A percentile compares a stretch with the other conserved stretches of the same genome.
These are phyloP conservation scores for Dasyurus viverrinus DNA, from an alignment of 2,113 vertebrate genomes.

Conservation along the genomic window DNA sequence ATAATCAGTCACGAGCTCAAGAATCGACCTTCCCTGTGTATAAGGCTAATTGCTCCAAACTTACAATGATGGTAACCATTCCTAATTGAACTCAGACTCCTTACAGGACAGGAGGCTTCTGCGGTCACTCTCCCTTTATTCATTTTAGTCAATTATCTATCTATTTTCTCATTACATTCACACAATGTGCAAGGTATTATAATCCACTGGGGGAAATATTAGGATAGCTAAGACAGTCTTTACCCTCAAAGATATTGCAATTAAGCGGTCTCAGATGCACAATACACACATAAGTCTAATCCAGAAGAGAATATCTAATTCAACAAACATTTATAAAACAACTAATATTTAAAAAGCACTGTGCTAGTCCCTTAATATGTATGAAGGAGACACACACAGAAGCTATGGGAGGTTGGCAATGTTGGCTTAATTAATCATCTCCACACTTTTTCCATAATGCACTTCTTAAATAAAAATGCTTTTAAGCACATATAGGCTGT, in stretches of 20 bases:
- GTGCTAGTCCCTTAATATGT: background rate
- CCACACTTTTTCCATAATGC: background rate
- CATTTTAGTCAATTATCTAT: background rate
- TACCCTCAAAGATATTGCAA: background rate
- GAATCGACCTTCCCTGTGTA: background rate
- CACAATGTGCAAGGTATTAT: background rate
- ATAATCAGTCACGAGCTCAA: background rate
- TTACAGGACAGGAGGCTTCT: background rate
- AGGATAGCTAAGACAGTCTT: background rate
- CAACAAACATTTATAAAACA: background rate
- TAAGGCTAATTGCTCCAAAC: background rate
- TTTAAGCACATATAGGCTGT: background rate
- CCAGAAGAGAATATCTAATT: background rate
- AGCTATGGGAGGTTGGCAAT: background rate
- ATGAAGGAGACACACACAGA: background rate
- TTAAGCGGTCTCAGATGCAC: background rate
- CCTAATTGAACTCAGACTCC: background rate
- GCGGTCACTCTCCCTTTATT: background rate
- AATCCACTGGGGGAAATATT: background rate
- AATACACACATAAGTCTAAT: background rate
- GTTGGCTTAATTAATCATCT: background rate
- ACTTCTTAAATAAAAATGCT: background rate
- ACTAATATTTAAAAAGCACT: background rate
- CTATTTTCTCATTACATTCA: background rate
- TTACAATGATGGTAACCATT: background rate